Evolutionary conservation across 2,888 invertebrate species (phyloP), one percentile per base, ranked within the genome.

Genomic region (Melangyna quadrimaculata): DNA sequence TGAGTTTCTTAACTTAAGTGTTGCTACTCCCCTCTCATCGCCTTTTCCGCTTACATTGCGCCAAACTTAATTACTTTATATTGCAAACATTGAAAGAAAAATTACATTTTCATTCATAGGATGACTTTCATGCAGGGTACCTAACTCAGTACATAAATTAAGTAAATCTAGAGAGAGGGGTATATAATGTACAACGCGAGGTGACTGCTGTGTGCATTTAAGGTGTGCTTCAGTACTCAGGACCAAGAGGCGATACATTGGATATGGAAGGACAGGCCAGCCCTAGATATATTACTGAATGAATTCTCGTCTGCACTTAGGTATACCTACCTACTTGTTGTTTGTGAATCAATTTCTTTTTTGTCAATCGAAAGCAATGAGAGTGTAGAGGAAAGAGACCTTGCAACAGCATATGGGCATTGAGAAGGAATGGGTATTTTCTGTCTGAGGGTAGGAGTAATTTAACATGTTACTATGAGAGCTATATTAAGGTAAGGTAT

Each of bases 241-340:
- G 65, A 10, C 14, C 14, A 63, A n/a, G n/a, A n/a, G n/a, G n/a
- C n/a, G n/a, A n/a, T 24, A 27, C 6, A 61, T 24, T 24, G 45
- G 43, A 45, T 37, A 63, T 32, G 45, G 19, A 12, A 10, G n/a
- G 3, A n/a, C 24, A 17, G 22, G 65, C 29, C 9, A 67, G 48
- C 32, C 22, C 37, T 45, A 40, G 55, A 14, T 32, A 71, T 67
- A 19, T 77, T 82, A 72, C 59, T 82, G 77, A 82, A 82, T 82
- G 81, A 82, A 81, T 61, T 59, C 43, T 53, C 29, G 59, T 72
- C 48, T 59, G 59, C 77, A 67, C 27, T 61, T 4, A 32, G 29
- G 29, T 57, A n/a, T n/a, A n/a, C n/a, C n/a, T n/a, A n/a, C n/a
- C n/a, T n/a, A 53, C 48, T 67, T 24, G 75, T 70, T 75, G 4